Evolutionary conservation across 2,797 vertebrate genomes (phyloP), one percentile per base, ranked within the genome.

Genomic region (Neopelma chrysocephalum): DNA sequence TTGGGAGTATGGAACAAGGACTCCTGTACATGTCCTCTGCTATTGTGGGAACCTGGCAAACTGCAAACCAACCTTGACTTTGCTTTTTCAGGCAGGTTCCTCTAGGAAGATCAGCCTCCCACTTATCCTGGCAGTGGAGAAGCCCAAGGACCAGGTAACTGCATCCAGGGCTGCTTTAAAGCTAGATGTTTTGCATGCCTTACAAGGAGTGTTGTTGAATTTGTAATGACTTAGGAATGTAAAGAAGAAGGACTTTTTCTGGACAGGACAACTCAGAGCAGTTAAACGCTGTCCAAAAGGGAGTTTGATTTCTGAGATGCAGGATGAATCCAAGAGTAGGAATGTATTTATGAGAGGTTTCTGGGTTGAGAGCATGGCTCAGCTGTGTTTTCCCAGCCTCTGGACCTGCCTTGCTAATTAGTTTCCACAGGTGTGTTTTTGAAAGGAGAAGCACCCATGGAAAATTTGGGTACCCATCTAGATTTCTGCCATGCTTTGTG

Each of bases 21-120:
- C 66, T 86, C 2, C 0, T 32, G 34, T 81, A 53, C 42, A 2
- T 25, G 56, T 90, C 76, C 40, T 79, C 48, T 81, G 72, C 57
- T 77, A 6, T 61, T 85, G 48, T 57, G 84, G 47, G 43, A 88
- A 54, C 47, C 21, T 70, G 70, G 19, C 58, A 93, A 92, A n/a
- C 31, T 84, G 69, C 85, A 94, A 68, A 81, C 42, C 5, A 0
- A 56, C 22, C 25, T 61, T 85, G 57, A 42, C 51, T 85, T 88
- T 94, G 77, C 40, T 87, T 96, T 92, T 92, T 89, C 50, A 84
- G 89, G 78, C 62, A 82, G 78, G 58, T 86, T 95, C 80, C 62
- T 95, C 54, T 23, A 34, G 61, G 77, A 92, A 95, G 86, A 58
- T 43, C 82, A 84, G 78, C 58, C 62, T 87, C 25, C 70, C 61